Conservation (phyloP, 2,888 invertebrate species). For the Orchesellides sinensis region DNA sequence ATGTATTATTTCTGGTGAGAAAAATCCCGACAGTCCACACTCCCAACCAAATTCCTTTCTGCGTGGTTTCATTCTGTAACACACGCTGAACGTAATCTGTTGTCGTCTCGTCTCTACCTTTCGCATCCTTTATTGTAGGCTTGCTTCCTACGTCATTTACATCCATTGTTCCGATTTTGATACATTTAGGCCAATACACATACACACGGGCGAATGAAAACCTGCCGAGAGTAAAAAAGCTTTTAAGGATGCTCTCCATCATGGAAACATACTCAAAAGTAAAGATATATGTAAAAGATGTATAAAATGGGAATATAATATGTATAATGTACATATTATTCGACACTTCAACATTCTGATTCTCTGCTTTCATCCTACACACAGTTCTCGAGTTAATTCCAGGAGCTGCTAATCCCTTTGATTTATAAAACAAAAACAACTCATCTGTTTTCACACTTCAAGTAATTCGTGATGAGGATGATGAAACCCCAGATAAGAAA, state of each 20-base stretch:
- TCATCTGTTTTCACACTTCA: slow-evolving; percentile 28
- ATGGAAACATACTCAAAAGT: too few species aligned
- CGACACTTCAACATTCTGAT: not conserved
- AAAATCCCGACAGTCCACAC: slow-evolving; percentile 55
- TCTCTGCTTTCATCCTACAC: not conserved
- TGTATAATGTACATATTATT: not conserved
- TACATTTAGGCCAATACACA: not conserved
- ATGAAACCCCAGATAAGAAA: slow-evolving; percentile 45
- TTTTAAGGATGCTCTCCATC: not conserved
- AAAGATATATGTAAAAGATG: not conserved
- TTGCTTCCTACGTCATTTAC: slow-evolving; percentile 1
- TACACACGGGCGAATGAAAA: not conserved
- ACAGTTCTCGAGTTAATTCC: slow-evolving; percentile 42
- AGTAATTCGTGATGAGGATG: slow-evolving; percentile 21
- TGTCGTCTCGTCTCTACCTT: slow-evolving; percentile 13
- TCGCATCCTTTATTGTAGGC: not conserved
- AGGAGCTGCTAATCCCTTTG: slow-evolving; percentile 54
- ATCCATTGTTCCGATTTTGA: slow-evolving; percentile 17
- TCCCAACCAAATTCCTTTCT: slow-evolving; percentile 53
- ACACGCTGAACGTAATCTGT: slow-evolving; percentile 18
- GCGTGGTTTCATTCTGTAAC: slow-evolving; percentile 40
- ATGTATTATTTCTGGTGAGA: slow-evolving; percentile 35
- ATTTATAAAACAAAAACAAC: slow-evolving; percentile 56
- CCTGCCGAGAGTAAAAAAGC: not conserved
- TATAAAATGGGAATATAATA: not conserved